These are phyloP conservation scores for Mus spicilegus DNA, from an alignment of 2,113 vertebrate genomes.

Conservation along the genomic window DNA sequence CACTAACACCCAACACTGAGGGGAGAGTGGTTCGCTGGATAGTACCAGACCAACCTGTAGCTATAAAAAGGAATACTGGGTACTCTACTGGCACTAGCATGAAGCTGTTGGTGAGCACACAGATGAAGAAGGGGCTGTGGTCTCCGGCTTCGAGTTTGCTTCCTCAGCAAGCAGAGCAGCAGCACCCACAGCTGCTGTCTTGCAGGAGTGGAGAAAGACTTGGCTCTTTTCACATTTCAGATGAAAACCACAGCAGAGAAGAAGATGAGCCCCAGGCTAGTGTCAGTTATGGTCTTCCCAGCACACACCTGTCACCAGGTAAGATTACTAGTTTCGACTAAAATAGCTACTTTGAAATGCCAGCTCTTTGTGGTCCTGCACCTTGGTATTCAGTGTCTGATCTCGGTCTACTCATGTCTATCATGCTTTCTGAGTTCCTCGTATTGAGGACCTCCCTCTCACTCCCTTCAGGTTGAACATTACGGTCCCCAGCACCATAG, in stretches of 20 bases:
- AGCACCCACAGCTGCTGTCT: not conserved
- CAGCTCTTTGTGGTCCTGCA: not conserved
- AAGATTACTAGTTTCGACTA: not conserved
- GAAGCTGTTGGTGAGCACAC: no score
- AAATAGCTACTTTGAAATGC: not conserved
- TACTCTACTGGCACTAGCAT: not conserved
- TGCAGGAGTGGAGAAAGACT: not conserved
- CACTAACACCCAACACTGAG: not conserved
- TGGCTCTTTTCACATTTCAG: not conserved
- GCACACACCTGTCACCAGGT: not conserved
- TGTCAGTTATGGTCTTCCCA: not conserved
- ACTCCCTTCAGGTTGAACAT: not conserved
- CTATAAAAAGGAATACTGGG: not conserved
- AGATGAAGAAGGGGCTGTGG: not conserved
- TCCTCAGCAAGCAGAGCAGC: not conserved
- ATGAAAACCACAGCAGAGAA: not conserved
- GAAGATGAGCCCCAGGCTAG: not conserved
- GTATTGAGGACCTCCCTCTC: not conserved
- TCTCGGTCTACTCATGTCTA: not conserved
- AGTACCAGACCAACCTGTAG: not conserved
- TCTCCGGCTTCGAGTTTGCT: not conserved
- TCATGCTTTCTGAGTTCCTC: not conserved
- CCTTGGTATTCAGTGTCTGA: not conserved
- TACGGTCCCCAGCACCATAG: not conserved
- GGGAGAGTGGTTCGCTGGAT: not conserved